These are phyloP conservation scores for Phyllotreta cruciferae DNA, from an alignment of 2,888 invertebrate species.

Conservation along the genomic window DNA sequence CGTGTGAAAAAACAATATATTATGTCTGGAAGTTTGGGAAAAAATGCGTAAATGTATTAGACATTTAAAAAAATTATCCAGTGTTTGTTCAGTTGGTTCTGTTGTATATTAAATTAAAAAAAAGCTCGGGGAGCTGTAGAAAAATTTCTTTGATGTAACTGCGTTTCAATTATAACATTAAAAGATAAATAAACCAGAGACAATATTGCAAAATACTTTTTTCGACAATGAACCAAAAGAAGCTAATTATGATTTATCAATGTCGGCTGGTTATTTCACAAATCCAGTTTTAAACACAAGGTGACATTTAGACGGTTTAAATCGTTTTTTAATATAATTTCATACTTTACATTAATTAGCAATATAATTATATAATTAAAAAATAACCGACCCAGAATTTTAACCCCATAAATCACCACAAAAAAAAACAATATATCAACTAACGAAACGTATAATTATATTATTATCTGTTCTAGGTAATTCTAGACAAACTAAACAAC, in stretches of 20 bases:
- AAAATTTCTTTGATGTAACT: too few species aligned
- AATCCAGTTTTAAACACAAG: conserved; percentile 28
- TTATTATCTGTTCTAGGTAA: conserved; percentile 29
- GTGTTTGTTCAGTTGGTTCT: too few species aligned
- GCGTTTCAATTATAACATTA: too few species aligned
- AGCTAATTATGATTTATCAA: conserved; percentile 32
- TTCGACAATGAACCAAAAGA: conserved; percentile 6
- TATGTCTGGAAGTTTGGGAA: background rate
- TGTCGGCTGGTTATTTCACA: conserved; percentile 34
- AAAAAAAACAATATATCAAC: background rate
- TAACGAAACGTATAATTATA: background rate
- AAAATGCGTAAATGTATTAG: background rate
- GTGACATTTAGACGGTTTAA: conserved; percentile 22
- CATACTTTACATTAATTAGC: background rate
- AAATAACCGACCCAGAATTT: conserved; percentile 6
- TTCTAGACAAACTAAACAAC: conserved; percentile 33
- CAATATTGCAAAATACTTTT: background rate
- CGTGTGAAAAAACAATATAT: background rate
- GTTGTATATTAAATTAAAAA: too few species aligned
- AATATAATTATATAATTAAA: conserved; percentile 21
- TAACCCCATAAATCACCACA: background rate
- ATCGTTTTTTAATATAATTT: too few species aligned
- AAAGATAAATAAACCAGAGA: too few species aligned
- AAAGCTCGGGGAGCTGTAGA: too few species aligned
- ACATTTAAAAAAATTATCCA: too few species aligned